phyloP scores from a whole-genome alignment of 2,888 invertebrate genomes.

The Tipula helvola region DNA sequence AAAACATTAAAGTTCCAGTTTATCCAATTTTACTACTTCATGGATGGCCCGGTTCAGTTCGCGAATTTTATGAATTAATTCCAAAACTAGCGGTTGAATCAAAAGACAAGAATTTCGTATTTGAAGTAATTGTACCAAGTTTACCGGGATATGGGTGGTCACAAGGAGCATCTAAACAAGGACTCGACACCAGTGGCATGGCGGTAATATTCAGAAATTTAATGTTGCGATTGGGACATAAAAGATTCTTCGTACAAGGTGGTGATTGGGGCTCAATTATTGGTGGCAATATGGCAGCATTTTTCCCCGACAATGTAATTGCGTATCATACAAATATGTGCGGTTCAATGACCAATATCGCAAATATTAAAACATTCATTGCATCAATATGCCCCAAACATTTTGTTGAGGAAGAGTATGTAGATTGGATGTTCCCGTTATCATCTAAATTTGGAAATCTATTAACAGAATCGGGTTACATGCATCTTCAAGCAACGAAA shows the following conservation, averaged over 20 bases:
- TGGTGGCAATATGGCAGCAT: slow-evolving; percentile 40
- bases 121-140: slow-evolving; percentile 56
- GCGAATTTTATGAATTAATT: slow-evolving; percentile 67
- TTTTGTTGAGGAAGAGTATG: slow-evolving; percentile 37
- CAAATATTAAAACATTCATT: slow-evolving; percentile 26
- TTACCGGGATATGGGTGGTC: slow-evolving; percentile 61
- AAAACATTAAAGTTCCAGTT: slow-evolving; percentile 30
- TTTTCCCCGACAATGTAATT: slow-evolving; percentile 43
- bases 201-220: slow-evolving; percentile 43
- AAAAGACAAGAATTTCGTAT: slow-evolving; percentile 43
- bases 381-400: slow-evolving; percentile 41
- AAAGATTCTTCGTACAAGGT: slow-evolving; percentile 50
- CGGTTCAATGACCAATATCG: slow-evolving; percentile 23
- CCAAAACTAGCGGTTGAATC: slow-evolving; percentile 46
- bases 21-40: slow-evolving; percentile 62
- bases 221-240: slow-evolving; percentile 47
- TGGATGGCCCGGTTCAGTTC: slow-evolving; percentile 77
- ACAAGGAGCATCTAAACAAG: slow-evolving; percentile 41
- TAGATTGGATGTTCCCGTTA: slow-evolving; percentile 30
- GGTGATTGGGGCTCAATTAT: slow-evolving; percentile 67
- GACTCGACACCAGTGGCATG: slow-evolving; percentile 41
- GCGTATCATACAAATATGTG: slow-evolving; percentile 48
- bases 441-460: slow-evolving; percentile 16
- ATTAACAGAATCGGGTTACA: slow-evolving; percentile 38
- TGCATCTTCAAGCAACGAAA: slow-evolving; percentile 68